phyloP scores from a whole-genome alignment of 2,888 invertebrate genomes.

The Rhaphigaster nebulosa region DNA sequence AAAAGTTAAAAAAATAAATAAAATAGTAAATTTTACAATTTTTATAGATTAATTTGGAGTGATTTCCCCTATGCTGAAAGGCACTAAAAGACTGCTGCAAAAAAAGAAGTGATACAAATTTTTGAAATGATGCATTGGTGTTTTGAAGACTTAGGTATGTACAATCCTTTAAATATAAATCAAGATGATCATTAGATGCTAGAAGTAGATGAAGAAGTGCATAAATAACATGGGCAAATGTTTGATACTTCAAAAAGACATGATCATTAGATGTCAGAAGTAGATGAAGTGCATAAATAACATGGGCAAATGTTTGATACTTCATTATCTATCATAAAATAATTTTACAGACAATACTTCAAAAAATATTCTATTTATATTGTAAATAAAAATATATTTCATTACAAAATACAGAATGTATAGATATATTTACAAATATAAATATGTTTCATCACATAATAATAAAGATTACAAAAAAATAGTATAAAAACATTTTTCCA shows the following conservation, averaged over 20 bases:
- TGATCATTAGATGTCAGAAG: not conserved
- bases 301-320: too few relatives aligned
- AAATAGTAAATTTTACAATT: too few relatives aligned
- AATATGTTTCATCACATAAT: not conserved
- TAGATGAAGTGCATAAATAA: not conserved
- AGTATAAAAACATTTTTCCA: not conserved
- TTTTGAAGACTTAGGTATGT: not conserved
- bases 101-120: not conserved
- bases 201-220: too few relatives aligned
- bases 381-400: not conserved
- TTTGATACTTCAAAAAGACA: too few relatives aligned
- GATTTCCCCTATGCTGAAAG: too few relatives aligned
- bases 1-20: too few relatives aligned
- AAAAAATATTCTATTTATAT: not conserved
- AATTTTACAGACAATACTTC: not conserved
- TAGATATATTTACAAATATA: not conserved
- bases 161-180: not conserved
- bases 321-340: too few relatives aligned
- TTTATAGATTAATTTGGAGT: too few relatives aligned
- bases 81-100: not conserved
- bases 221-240: too few relatives aligned
- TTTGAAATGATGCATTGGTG: not conserved
- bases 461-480: not conserved
- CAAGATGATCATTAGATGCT: not conserved
- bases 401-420: not conserved